Conservation (phyloP, 2,888 invertebrate species). For the Tanytarsus gracilentus region DNA sequence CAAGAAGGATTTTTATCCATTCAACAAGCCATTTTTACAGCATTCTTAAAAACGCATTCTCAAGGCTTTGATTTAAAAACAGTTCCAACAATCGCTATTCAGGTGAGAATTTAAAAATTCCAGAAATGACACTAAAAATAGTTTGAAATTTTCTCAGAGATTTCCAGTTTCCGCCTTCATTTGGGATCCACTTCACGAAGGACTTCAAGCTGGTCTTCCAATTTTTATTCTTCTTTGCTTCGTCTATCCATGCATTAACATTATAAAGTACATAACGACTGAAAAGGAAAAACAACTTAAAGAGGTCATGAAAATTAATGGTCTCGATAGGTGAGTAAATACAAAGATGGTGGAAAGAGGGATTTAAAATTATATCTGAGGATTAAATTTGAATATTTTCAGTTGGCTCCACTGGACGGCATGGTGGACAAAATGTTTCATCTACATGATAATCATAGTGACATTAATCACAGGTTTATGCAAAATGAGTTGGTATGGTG, state of each 20-base stretch:
- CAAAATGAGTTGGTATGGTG: conserved; percentile 37
- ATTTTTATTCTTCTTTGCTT: conserved; percentile 68
- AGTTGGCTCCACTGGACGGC: conserved; percentile 70
- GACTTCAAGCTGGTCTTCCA: conserved; percentile 56
- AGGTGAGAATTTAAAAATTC: conserved; percentile 1
- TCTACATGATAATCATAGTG: conserved; percentile 52
- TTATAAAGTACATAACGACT: conserved; percentile 48
- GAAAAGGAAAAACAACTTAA: conserved; percentile 34
- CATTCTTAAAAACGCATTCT: conserved; percentile 5
- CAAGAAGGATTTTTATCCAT: conserved; percentile 22
- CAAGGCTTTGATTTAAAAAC: not conserved
- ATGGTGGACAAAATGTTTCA: conserved; percentile 64
- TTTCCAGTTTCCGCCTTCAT: conserved; percentile 61
- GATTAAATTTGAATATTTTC: too few relatives aligned
- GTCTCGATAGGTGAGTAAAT: too few relatives aligned
- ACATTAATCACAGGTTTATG: conserved; percentile 46
- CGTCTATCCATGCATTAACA: conserved; percentile 65
- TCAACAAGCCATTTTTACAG: conserved; percentile 19
- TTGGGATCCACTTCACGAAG: conserved; percentile 54
- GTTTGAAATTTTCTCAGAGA: conserved; percentile 45
- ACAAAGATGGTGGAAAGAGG: too few relatives aligned
- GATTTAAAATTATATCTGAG: too few relatives aligned
- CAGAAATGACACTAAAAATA: not conserved
- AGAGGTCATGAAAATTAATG: conserved; percentile 84
- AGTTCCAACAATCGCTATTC: not conserved